Conservation (phyloP, 1,140 invertebrate genomes). For the Meloidogyne chitwoodi region DNA sequence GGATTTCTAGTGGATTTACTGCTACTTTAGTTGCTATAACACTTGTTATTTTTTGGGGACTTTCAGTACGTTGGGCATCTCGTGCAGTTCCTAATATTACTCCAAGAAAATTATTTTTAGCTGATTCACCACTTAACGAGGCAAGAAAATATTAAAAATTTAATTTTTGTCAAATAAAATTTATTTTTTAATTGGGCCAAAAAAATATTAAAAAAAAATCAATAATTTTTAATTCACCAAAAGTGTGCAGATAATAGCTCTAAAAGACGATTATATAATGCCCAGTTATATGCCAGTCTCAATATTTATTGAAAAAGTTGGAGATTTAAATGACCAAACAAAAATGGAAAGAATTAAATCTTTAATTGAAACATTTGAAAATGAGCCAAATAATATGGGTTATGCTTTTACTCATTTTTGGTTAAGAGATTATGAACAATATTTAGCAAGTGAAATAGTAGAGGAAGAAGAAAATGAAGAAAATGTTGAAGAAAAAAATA, state of each 20-base stretch:
- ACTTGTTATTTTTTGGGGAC: conserved; percentile 32
- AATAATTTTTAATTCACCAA: background rate
- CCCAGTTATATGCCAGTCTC: conserved; percentile 46
- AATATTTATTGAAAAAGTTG: conserved; percentile 47
- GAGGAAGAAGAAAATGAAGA: conserved; percentile 28
- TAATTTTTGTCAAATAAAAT: too few species aligned
- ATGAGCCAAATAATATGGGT: conserved; percentile 41
- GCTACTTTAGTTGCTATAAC: conserved; percentile 24
- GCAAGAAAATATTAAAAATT: too few species aligned
- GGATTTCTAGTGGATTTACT: conserved; percentile 38
- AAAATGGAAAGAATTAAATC: conserved; percentile 18
- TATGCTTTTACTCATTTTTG: conserved; percentile 49
- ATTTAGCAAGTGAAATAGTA: background rate
- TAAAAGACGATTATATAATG: conserved; percentile 44
- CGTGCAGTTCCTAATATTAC: conserved; percentile 31
- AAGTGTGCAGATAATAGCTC: conserved; percentile 42
- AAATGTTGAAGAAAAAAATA: background rate
- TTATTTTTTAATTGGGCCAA: background rate
- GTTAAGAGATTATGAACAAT: conserved; percentile 45
- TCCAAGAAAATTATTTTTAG: conserved; percentile 40
- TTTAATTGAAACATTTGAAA: conserved; percentile 43
- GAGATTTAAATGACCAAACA: conserved; percentile 34
- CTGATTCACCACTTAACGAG: conserved; percentile 39
- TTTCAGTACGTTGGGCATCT: conserved; percentile 18
- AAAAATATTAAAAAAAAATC: background rate